phyloP scores from a whole-genome alignment of 1,140 invertebrate genomes.

The Nebria ingens region DNA sequence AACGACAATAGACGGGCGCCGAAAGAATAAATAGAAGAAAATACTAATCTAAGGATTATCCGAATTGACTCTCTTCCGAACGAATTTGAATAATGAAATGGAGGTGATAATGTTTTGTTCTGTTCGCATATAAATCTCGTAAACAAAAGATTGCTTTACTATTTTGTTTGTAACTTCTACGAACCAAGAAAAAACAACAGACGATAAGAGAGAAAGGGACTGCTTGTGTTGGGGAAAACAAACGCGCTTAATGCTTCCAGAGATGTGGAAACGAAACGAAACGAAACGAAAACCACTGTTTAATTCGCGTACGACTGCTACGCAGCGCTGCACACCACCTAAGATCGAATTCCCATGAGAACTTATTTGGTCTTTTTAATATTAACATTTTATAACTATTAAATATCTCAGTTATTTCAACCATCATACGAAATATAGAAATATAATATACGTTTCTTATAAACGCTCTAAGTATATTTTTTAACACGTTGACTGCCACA shows the following conservation, averaged over 20 bases:
- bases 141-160: slow-evolving; percentile 1
- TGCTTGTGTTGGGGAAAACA: background rate
- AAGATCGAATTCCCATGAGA: no score
- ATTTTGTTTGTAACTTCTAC: slow-evolving; percentile 3
- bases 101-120: slow-evolving; percentile 8
- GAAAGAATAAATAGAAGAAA: slow-evolving; percentile 2
- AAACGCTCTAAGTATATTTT: no score
- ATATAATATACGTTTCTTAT: no score
- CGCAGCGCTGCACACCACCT: no score
- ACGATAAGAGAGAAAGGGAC: background rate
- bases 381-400: no score
- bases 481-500: no score
- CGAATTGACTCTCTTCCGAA: slow-evolving; percentile 1
- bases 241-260: background rate
- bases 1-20: background rate
- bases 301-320: background rate
- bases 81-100: slow-evolving; percentile 9
- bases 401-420: no score
- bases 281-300: slow-evolving; percentile 2
- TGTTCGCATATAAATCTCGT: background rate
- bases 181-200: background rate
- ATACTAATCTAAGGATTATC: slow-evolving; percentile 2
- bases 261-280: slow-evolving; percentile 4
- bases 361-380: no score
- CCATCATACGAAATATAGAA: no score